phyloP scores from a whole-genome alignment of 1,140 invertebrate species.

The Leptopilina clavipes region DNA sequence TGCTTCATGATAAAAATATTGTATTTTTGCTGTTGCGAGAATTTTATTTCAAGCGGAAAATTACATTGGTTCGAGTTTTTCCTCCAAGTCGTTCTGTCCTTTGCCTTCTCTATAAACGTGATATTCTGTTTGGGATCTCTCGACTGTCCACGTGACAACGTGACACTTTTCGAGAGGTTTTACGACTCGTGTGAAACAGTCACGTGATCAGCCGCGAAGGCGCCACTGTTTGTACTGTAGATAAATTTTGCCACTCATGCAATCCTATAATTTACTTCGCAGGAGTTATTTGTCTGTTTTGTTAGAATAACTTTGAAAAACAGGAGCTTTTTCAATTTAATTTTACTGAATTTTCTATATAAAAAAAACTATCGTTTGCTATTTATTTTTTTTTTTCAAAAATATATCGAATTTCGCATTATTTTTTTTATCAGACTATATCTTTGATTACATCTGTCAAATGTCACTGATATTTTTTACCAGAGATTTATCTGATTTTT shows the following conservation, averaged over 20 bases:
- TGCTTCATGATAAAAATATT: not conserved
- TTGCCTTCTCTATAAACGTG: slow-evolving; percentile 18
- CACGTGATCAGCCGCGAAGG: slow-evolving; percentile 32
- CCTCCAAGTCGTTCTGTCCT: not conserved
- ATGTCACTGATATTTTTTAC: not conserved
- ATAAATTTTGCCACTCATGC: slow-evolving; percentile 33
- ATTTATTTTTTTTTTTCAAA: no score
- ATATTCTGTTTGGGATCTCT: slow-evolving; percentile 26
- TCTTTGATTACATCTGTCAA: not conserved
- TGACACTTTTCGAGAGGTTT: slow-evolving; percentile 32
- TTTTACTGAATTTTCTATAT: not conserved
- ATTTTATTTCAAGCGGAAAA: slow-evolving; percentile 4
- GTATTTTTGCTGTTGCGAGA: not conserved
- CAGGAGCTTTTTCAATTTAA: slow-evolving; percentile 21
- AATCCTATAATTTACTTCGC: slow-evolving; percentile 26
- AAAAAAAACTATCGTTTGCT: not conserved
- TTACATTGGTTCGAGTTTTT: slow-evolving; percentile 18
- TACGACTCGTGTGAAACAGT: slow-evolving; percentile 32
- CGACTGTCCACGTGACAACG: slow-evolving; percentile 28
- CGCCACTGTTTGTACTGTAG: slow-evolving; percentile 26
- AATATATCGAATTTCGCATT: no score
- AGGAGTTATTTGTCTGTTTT: slow-evolving; percentile 33
- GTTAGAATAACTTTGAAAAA: not conserved
- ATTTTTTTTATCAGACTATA: not conserved
- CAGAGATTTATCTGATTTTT: not conserved